phyloP scores from a whole-genome alignment of 1,140 invertebrate genomes.

The Melanaphis sacchari region DNA sequence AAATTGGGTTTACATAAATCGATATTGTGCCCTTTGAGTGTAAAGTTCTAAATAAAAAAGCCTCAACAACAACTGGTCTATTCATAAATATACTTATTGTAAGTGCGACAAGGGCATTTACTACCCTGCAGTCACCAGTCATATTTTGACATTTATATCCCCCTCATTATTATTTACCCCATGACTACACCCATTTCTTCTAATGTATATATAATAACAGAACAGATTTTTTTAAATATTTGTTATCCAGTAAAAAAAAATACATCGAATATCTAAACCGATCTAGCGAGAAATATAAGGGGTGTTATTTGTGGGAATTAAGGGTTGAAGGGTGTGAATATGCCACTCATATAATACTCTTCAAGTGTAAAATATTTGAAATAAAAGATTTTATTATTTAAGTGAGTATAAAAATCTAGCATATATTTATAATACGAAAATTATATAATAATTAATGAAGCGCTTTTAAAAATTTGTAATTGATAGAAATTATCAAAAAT shows the following conservation, averaged over 20 bases:
- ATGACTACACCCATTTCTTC: not conserved
- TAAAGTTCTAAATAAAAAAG: not conserved
- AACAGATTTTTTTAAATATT: not conserved
- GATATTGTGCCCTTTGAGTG: not conserved
- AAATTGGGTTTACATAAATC: not conserved
- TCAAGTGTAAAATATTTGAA: too few species aligned
- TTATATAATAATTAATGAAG: too few species aligned
- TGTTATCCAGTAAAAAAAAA: not conserved
- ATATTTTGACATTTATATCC: not conserved
- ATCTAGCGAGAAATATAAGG: too few species aligned
- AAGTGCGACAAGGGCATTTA: not conserved
- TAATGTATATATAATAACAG: not conserved
- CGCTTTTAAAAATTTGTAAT: too few species aligned
- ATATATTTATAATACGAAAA: too few species aligned
- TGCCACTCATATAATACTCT: not conserved
- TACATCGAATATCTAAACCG: too few species aligned
- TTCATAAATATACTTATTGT: not conserved
- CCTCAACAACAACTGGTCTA: not conserved
- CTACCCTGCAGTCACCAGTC: not conserved
- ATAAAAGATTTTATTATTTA: too few species aligned
- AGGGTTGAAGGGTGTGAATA: not conserved
- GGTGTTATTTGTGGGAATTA: not conserved
- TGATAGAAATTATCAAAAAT: too few species aligned
- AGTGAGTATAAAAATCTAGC: too few species aligned
- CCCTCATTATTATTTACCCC: too few species aligned